Conservation (phyloP, 2,888 invertebrate genomes). For the Monopis laevigella region DNA sequence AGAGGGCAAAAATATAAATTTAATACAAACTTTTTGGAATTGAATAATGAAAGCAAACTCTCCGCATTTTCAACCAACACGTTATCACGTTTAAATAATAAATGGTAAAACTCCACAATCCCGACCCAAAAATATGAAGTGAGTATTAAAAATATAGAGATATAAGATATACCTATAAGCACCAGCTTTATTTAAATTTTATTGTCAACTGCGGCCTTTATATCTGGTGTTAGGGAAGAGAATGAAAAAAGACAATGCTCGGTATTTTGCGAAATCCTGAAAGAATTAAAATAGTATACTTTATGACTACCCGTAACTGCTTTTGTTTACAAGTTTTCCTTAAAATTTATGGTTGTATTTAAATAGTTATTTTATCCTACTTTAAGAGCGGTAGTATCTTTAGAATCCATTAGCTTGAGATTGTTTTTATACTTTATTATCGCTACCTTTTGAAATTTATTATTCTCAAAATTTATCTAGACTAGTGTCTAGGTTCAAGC, state of each 20-base stretch:
- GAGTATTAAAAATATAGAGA: background rate
- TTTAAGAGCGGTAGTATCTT: too few species aligned
- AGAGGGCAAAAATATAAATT: too few species aligned
- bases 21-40: too few species aligned
- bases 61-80: background rate
- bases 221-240: constrained; percentile 25
- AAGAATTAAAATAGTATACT: constrained; percentile 2
- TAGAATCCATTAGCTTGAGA: too few species aligned
- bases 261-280: background rate
- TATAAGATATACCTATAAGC: background rate
- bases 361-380: too few species aligned
- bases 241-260: constrained; percentile 26
- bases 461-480: constrained; percentile 8
- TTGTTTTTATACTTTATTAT: background rate
- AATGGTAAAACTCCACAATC: background rate
- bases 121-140: background rate
- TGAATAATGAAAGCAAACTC: too few species aligned
- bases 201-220: constrained; percentile 25
- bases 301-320: too few species aligned
- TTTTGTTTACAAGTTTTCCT: too few species aligned
- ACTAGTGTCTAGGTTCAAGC: background rate
- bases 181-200: constrained; percentile 40
- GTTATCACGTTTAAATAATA: background rate
- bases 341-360: too few species aligned
- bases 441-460: constrained; percentile 8